phyloP scores from a whole-genome alignment of 2,888 invertebrate genomes.

The Athalia rosae region DNA sequence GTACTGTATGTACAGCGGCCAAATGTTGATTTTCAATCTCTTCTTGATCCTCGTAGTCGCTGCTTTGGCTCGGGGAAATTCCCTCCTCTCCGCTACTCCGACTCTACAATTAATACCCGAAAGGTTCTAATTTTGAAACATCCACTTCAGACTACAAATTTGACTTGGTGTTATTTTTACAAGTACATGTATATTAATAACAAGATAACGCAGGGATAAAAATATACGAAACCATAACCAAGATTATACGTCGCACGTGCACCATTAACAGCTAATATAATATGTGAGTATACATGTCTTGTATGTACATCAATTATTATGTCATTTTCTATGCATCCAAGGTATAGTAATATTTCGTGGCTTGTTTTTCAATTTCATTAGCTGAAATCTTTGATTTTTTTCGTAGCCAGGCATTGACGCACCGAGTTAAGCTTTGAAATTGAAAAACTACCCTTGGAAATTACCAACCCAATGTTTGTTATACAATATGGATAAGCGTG shows the following conservation, averaged over 20 bases:
- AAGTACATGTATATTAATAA: not conserved
- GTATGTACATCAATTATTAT: not conserved
- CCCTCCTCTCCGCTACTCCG: constrained; percentile 78
- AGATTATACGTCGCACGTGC: constrained; percentile 30
- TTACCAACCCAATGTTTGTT: no score
- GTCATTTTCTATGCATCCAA: no score
- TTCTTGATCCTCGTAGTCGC: constrained; percentile 83
- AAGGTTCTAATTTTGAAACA: constrained; percentile 19
- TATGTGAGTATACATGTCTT: not conserved
- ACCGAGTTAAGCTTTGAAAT: no score
- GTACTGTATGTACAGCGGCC: constrained; percentile 81
- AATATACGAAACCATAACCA: not conserved
- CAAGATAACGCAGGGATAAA: not conserved
- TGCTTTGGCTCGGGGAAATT: constrained; percentile 80
- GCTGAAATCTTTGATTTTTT: no score
- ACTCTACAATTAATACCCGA: constrained; percentile 68
- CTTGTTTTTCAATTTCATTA: no score
- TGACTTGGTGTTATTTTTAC: constrained; percentile 5
- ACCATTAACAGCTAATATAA: constrained; percentile 16
- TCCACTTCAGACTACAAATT: constrained; percentile 21
- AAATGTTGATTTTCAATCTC: constrained; percentile 79
- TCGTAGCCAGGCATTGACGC: no score
- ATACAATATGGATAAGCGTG: no score
- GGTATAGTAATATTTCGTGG: no score
- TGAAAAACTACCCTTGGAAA: no score